These are phyloP conservation scores for Drosophila differens DNA, from an alignment of 2,888 invertebrate species.

Conservation along the genomic window DNA sequence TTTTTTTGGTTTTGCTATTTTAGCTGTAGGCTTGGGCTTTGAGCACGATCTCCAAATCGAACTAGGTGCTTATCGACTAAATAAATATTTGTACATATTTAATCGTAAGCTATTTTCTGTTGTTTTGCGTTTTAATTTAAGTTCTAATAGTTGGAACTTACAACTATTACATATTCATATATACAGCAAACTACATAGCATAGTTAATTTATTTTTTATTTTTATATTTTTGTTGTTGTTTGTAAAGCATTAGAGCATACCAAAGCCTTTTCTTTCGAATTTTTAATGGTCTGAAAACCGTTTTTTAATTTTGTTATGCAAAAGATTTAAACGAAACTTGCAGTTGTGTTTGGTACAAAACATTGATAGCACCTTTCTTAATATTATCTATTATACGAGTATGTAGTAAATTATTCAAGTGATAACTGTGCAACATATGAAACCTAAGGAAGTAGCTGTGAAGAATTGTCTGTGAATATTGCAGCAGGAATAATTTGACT, in stretches of 20 bases:
- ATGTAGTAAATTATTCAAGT: slow-evolving; percentile 18
- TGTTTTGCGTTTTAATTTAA: slow-evolving; percentile 56
- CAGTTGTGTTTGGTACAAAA: slow-evolving; percentile 51
- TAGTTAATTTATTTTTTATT: slow-evolving; percentile 23
- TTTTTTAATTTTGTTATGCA: slow-evolving; percentile 24
- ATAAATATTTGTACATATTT: slow-evolving; percentile 15
- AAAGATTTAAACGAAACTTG: slow-evolving; percentile 28
- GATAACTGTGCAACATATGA: slow-evolving; percentile 48
- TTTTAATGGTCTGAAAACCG: slow-evolving; percentile 68
- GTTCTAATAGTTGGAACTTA: slow-evolving; percentile 65
- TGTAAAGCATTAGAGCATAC: slow-evolving; percentile 86
- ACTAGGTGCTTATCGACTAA: slow-evolving; percentile 40
- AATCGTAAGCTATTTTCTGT: slow-evolving; percentile 58
- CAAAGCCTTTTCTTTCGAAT: slow-evolving; percentile 84
- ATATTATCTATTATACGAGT: slow-evolving; percentile 16
- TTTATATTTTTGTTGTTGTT: slow-evolving; percentile 38
- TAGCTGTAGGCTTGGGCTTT: slow-evolving; percentile 54
- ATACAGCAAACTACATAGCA: slow-evolving; percentile 61
- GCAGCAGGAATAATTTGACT: slow-evolving; percentile 6
- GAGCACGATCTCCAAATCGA: slow-evolving; percentile 46
- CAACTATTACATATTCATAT: slow-evolving; percentile 58
- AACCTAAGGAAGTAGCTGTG: slow-evolving; percentile 43
- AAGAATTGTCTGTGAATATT: slow-evolving; percentile 22
- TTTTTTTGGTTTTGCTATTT: slow-evolving; percentile 9
- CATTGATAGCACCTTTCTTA: slow-evolving; percentile 73